Conservation (phyloP, 1,140 invertebrate genomes). For the Lasaia peninsularis region DNA sequence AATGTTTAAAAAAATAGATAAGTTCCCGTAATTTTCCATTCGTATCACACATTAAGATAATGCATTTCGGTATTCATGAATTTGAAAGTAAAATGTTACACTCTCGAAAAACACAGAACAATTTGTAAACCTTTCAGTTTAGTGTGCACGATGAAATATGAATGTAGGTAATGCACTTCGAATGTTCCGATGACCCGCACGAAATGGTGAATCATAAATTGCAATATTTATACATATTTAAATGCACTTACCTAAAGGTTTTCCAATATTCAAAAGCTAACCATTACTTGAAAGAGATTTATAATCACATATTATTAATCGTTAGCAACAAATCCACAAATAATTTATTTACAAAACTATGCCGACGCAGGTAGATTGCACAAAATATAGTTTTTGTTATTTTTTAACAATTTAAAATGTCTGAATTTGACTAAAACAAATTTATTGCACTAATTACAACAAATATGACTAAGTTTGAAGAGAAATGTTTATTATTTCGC, state of each 20-base stretch:
- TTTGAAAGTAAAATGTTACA: not conserved
- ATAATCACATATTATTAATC: not conserved
- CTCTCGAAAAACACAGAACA: not conserved
- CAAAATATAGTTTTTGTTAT: slow-evolving; percentile 44
- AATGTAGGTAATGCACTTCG: not conserved
- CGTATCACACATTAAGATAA: not conserved
- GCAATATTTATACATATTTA: slow-evolving; percentile 32
- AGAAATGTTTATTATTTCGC: slow-evolving; percentile 55
- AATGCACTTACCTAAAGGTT: slow-evolving; percentile 57
- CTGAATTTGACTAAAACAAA: slow-evolving; percentile 38
- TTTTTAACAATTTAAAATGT: slow-evolving; percentile 19
- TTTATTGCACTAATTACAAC: slow-evolving; percentile 60
- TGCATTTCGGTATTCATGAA: not conserved
- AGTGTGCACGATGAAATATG: slow-evolving; percentile 5
- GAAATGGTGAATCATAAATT: slow-evolving; percentile 36
- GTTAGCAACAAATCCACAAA: slow-evolving; percentile 7
- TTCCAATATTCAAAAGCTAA: slow-evolving; percentile 16
- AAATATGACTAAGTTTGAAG: slow-evolving; percentile 28
- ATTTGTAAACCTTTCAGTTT: slow-evolving; percentile 27
- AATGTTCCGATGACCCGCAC: slow-evolving; percentile 12
- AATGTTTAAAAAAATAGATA: not conserved
- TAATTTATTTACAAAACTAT: slow-evolving; percentile 17
- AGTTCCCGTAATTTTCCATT: not conserved
- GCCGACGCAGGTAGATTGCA: slow-evolving; percentile 61
- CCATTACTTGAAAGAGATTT: slow-evolving; percentile 10